Base-by-base conservation (phyloP, 2,888 invertebrate genomes). In the Cyclophora punctaria region DNA sequence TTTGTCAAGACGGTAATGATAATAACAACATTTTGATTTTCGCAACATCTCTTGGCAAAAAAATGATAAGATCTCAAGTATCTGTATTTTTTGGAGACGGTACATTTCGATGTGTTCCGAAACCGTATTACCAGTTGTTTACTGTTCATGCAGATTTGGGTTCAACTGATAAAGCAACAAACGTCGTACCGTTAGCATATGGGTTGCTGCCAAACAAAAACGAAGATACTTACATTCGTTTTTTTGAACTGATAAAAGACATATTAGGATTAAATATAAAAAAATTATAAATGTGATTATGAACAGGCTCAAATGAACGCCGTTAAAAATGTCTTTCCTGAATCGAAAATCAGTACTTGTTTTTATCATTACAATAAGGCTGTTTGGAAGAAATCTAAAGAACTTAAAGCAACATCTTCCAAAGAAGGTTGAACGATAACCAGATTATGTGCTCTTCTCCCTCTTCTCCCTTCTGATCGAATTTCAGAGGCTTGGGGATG, bases 351-450 rank as follows among this genome's bases (percentile, higher is more conserved):
- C 34, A 45, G n/a, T 37, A 37, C 34, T 35, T 44, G 44, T 34
- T 48, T 44, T 37, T 48, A 48, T 37, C 44, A 48, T 45, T 48
- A 48, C 45, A 46, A 41, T 47, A 34, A 46, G 37, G 46, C 46
- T 37, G 37, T 46, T 46, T 46, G 46, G 46, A 35, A 37, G 35
- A 42, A 7, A 7, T 7, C 42, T 42, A 42, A 42, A 7, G 37
- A 46, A 46, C 7, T 46, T 37, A 46, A 46, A 35, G 35, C 37
- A 37, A 37, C 46, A 35, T 20, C 33, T 5, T 33, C 40, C 5
- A 37, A 35, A 46, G 46, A 46, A 7, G 40, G 42, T 42, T 5
- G 42, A 42, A 42, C 7, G 7, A 42, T 42, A 7, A 7, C 7
- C n/a, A 42, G 42, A 42, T 7, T 42, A 7, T 7, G 7, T 7